Evolutionary conservation across 2,888 invertebrate genomes (phyloP).

Genomic region (Temnothorax rugatulus): DNA sequence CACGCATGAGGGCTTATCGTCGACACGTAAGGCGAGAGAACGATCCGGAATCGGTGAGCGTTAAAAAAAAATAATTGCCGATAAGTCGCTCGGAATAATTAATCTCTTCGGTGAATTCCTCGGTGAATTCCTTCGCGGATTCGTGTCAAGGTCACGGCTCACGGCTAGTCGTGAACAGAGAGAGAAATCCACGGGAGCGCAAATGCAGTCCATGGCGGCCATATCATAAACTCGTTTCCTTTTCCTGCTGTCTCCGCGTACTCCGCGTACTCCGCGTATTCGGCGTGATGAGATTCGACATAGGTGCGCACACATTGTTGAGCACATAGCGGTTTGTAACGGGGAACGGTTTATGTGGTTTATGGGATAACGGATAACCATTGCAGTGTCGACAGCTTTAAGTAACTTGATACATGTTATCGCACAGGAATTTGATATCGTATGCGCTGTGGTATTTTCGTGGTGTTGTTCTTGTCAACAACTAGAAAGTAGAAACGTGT

Average conservation of each 20-base stretch:
- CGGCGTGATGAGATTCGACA: conserved; percentile 2
- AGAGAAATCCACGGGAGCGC: conserved; percentile 15
- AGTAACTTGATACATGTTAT: conserved; percentile 32
- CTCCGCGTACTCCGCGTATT: not conserved
- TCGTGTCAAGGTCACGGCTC: conserved; percentile 62
- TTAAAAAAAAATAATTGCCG: not conserved
- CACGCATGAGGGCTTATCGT: not conserved
- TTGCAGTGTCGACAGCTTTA: conserved; percentile 1
- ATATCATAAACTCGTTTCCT: conserved; percentile 29
- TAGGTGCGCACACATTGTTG: not conserved
- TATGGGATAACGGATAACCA: conserved; percentile 26
- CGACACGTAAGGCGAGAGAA: not conserved
- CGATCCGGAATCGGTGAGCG: not conserved
- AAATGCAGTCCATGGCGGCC: not conserved
- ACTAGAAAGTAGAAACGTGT: not conserved
- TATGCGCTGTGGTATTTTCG: not conserved
- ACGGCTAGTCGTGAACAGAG: not conserved
- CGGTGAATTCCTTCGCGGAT: conserved; percentile 10
- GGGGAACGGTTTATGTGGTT: not conserved
- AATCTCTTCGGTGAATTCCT: conserved; percentile 26
- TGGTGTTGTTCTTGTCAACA: not conserved
- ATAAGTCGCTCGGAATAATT: conserved; percentile 10
- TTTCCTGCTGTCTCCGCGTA: not conserved
- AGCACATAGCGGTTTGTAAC: not conserved
- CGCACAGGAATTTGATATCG: conserved; percentile 18